These are phyloP conservation scores for Euphydryas editha DNA, from an alignment of 2,888 invertebrate species.

Conservation along the genomic window DNA sequence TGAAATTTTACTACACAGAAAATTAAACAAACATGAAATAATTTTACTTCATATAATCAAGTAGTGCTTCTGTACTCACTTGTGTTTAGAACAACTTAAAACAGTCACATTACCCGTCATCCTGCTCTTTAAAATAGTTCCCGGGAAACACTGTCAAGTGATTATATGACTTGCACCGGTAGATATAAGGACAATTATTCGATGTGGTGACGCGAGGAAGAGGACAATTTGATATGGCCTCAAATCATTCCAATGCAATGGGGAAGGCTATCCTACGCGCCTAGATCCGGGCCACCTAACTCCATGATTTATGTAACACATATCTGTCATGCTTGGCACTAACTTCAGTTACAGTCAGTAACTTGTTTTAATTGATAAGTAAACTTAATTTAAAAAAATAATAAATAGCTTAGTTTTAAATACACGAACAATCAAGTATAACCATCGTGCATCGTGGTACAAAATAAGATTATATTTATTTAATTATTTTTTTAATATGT, in stretches of 20 bases:
- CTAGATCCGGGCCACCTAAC: slow-evolving; percentile 66
- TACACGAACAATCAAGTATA: no score
- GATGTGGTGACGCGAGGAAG: slow-evolving; percentile 68
- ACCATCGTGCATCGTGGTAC: no score
- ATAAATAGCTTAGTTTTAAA: neutral
- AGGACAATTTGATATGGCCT: slow-evolving; percentile 79
- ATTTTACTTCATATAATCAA: neutral
- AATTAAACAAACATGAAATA: neutral
- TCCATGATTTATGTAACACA: slow-evolving; percentile 55
- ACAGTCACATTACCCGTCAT: slow-evolving; percentile 44
- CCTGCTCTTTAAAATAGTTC: slow-evolving; percentile 50
- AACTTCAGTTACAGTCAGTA: slow-evolving; percentile 26
- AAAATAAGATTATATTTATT: no score
- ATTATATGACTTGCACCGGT: slow-evolving; percentile 62
- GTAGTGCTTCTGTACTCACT: slow-evolving; percentile 14
- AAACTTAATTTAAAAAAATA: slow-evolving; percentile 7
- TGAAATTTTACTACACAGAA: neutral
- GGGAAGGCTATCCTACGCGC: slow-evolving; percentile 75
- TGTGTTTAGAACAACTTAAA: slow-evolving; percentile 36
- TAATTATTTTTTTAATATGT: no score
- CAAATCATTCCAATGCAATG: slow-evolving; percentile 72
- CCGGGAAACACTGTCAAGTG: slow-evolving; percentile 52
- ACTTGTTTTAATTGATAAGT: slow-evolving; percentile 30
- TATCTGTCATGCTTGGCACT: slow-evolving; percentile 35
- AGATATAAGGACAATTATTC: slow-evolving; percentile 69